phyloP scores from a whole-genome alignment of 2,888 invertebrate genomes.

The Hirtodrosophila trivittata region DNA sequence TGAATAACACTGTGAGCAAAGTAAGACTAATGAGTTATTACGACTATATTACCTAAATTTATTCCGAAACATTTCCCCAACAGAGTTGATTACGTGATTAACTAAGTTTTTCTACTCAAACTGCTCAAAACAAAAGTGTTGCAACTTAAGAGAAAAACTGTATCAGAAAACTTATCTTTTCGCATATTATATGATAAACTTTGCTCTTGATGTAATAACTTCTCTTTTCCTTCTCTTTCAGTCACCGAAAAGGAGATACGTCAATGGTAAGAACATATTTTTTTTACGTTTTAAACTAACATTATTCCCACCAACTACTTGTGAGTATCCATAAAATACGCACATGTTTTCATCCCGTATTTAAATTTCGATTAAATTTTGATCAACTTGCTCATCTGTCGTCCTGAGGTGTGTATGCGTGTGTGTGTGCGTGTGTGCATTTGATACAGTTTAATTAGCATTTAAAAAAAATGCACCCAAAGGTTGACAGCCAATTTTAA shows the following conservation, averaged over 20 bases:
- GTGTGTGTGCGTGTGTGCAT: too few relatives aligned
- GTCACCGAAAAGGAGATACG: slow-evolving; percentile 95
- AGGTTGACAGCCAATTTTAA: slow-evolving; percentile 24
- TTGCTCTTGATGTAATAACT: too few relatives aligned
- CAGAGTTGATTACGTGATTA: too few relatives aligned
- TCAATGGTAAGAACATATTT: slow-evolving; percentile 88
- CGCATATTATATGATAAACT: too few relatives aligned
- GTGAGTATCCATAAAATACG: slow-evolving; percentile 1
- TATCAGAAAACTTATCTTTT: neutral
- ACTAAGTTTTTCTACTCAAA: too few relatives aligned
- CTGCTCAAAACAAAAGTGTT: too few relatives aligned
- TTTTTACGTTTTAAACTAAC: neutral
- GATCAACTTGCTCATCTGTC: slow-evolving; percentile 29
- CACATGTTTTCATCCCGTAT: slow-evolving; percentile 13
- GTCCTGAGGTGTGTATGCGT: slow-evolving; percentile 1
- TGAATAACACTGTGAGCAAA: too few relatives aligned
- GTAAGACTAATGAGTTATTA: slow-evolving; percentile 6
- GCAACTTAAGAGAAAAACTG: too few relatives aligned
- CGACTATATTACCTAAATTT: neutral
- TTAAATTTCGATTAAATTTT: slow-evolving; percentile 19
- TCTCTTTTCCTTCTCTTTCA: slow-evolving; percentile 86
- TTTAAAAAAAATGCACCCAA: slow-evolving; percentile 32
- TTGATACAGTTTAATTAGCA: slow-evolving; percentile 46
- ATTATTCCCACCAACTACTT: too few relatives aligned
- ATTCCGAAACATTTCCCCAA: neutral